Conservation (phyloP, 1,140 invertebrate genomes). For the Palaemon carinicauda region DNA sequence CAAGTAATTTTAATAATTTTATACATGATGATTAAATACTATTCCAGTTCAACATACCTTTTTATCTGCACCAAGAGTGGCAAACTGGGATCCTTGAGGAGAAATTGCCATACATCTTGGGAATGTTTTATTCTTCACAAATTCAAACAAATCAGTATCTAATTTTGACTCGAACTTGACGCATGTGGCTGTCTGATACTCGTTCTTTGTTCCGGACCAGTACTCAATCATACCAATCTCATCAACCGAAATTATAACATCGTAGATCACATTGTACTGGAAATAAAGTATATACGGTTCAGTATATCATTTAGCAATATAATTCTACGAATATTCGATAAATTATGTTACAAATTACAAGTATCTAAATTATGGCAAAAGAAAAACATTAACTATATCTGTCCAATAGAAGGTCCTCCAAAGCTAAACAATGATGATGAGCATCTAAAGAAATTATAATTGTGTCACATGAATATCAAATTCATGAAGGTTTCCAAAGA, state of each 20-base stretch:
- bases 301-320: neutral
- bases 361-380: too few relatives aligned
- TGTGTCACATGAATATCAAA: too few relatives aligned
- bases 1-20: too few relatives aligned
- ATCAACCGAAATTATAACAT: constrained; percentile 90
- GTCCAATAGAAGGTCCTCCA: too few relatives aligned
- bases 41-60: constrained; percentile 64
- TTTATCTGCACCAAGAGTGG: constrained; percentile 67
- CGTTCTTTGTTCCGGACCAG: constrained; percentile 89
- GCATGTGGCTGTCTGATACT: constrained; percentile 86
- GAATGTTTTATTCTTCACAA: constrained; percentile 74
- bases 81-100: constrained; percentile 68
- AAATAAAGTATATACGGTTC: constrained; percentile 5
- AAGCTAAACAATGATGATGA: too few relatives aligned
- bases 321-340: neutral
- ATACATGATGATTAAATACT: too few relatives aligned
- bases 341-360: too few relatives aligned
- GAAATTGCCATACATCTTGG: constrained; percentile 66
- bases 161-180: constrained; percentile 90
- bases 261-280: constrained; percentile 84
- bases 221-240: constrained; percentile 94
- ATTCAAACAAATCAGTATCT: constrained; percentile 96
- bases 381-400: too few relatives aligned
- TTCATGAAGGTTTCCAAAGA: too few relatives aligned
- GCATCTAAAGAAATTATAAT: too few relatives aligned